Conservation (phyloP, 2,888 invertebrate genomes). For the Epirrhoe alternata region DNA sequence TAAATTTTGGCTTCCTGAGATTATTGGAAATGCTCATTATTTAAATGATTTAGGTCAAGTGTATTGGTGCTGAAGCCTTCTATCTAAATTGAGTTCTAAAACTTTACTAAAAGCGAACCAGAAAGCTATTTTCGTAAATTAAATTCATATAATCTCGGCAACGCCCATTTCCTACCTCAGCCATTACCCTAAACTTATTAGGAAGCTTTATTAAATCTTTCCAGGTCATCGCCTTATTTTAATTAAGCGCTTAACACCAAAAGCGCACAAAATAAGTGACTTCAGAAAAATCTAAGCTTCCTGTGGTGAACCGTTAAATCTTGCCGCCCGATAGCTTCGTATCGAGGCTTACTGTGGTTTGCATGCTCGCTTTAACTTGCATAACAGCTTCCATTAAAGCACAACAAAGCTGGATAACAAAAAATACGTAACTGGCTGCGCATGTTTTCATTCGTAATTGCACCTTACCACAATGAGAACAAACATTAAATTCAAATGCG, state of each 20-base stretch:
- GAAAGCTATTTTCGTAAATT: slow-evolving; percentile 9
- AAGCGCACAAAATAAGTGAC: slow-evolving; percentile 31
- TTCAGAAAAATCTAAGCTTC: slow-evolving; percentile 35
- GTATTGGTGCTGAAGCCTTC: not conserved
- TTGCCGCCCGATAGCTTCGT: slow-evolving; percentile 38
- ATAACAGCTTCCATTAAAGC: slow-evolving; percentile 42
- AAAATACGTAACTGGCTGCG: slow-evolving; percentile 34
- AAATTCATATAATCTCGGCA: slow-evolving; percentile 23
- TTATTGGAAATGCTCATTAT: slow-evolving; percentile 14
- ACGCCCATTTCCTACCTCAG: slow-evolving; percentile 8
- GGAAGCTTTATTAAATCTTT: slow-evolving; percentile 35
- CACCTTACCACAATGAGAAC: slow-evolving; percentile 35
- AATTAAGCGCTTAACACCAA: slow-evolving; percentile 34
- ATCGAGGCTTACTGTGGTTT: slow-evolving; percentile 42
- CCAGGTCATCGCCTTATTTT: slow-evolving; percentile 32
- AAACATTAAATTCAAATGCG: slow-evolving; percentile 37
- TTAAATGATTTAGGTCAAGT: slow-evolving; percentile 1
- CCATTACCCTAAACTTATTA: slow-evolving; percentile 31
- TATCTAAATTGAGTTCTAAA: not conserved
- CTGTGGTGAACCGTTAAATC: slow-evolving; percentile 40
- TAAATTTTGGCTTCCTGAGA: slow-evolving; percentile 8
- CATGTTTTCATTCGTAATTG: slow-evolving; percentile 33
- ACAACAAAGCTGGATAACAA: slow-evolving; percentile 36
- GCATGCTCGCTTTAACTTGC: slow-evolving; percentile 45
- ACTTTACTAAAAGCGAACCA: slow-evolving; percentile 1